phyloP scores from a whole-genome alignment of 2,113 vertebrate species.

The Sturnira hondurensis region DNA sequence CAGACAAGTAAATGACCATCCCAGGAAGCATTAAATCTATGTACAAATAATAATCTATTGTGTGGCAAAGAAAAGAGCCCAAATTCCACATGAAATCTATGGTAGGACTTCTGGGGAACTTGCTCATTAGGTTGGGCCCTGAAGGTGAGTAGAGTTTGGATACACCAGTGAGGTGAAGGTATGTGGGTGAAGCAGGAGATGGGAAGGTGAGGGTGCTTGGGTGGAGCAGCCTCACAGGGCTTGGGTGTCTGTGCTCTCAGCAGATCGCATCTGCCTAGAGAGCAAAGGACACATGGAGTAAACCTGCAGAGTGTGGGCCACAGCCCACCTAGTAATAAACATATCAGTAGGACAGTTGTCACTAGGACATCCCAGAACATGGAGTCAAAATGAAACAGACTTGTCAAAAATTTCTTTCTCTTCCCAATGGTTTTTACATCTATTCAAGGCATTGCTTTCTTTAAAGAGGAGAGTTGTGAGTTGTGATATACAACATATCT shows the following conservation, averaged over 20 bases:
- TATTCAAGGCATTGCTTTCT: background rate
- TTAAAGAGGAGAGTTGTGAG: background rate
- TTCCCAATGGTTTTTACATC: background rate
- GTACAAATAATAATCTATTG: background rate
- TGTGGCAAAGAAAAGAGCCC: background rate
- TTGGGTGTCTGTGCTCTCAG: rapidly evolving
- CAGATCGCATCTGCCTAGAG: rapidly evolving
- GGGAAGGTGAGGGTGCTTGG: rapidly evolving
- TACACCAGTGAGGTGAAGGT: background rate
- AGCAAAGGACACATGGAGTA: rapidly evolving
- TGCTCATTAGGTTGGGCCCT: rapidly evolving
- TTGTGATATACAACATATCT: background rate
- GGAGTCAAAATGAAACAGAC: background rate
- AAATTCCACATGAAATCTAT: background rate
- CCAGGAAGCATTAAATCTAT: rapidly evolving
- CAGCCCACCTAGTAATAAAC: rapidly evolving
- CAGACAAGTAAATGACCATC: background rate
- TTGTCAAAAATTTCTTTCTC: background rate
- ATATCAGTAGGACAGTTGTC: rapidly evolving
- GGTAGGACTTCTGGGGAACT: background rate
- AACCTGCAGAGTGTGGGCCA: background rate
- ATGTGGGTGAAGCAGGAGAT: rapidly evolving
- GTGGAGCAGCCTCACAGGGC: background rate
- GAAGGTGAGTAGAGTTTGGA: rapidly evolving
- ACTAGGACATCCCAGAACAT: rapidly evolving